A percentile compares a stretch with the other conserved stretches of the same genome.
These are phyloP conservation scores for Mya arenaria DNA, from an alignment of 1,140 invertebrate genomes.

Conservation along the genomic window DNA sequence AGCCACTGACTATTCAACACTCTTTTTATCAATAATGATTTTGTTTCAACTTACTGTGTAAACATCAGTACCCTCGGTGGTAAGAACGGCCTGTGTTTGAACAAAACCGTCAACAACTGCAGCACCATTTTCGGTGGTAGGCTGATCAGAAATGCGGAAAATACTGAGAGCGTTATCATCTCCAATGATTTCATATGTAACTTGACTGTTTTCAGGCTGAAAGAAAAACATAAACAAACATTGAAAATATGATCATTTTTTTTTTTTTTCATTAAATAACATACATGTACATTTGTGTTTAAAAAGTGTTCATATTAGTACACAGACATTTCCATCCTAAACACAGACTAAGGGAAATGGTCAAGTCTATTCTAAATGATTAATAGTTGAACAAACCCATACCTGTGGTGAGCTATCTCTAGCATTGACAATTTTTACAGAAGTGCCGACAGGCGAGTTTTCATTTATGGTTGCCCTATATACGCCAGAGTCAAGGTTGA, in stretches of 20 bases:
- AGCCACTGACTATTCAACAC: too few species aligned
- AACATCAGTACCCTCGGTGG: not conserved
- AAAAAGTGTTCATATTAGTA: too few species aligned
- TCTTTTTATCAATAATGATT: too few species aligned
- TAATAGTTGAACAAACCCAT: too few species aligned
- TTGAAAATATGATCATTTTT: too few species aligned
- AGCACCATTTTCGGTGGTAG: slow-evolving; percentile 68
- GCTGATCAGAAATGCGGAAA: slow-evolving; percentile 82
- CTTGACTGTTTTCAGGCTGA: slow-evolving; percentile 67
- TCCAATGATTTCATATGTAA: slow-evolving; percentile 65
- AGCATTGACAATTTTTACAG: slow-evolving; percentile 61
- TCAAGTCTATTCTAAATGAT: too few species aligned
- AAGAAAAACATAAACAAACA: too few species aligned
- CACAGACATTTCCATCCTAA: too few species aligned
- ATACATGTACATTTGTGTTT: too few species aligned
- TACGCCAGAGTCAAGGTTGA: slow-evolving; percentile 45
- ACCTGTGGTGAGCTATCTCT: slow-evolving; percentile 30
- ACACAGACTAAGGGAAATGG: too few species aligned
- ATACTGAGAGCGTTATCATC: slow-evolving; percentile 32
- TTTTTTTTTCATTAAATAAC: too few species aligned
- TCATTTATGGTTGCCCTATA: slow-evolving; percentile 59
- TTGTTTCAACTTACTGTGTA: slow-evolving; percentile 59
- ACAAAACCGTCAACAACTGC: slow-evolving; percentile 86
- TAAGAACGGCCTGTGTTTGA: slow-evolving; percentile 82
- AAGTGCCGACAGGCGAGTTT: slow-evolving; percentile 30